Conservation (phyloP, 2,888 invertebrate genomes). For the Coenonympha glycerion region DNA sequence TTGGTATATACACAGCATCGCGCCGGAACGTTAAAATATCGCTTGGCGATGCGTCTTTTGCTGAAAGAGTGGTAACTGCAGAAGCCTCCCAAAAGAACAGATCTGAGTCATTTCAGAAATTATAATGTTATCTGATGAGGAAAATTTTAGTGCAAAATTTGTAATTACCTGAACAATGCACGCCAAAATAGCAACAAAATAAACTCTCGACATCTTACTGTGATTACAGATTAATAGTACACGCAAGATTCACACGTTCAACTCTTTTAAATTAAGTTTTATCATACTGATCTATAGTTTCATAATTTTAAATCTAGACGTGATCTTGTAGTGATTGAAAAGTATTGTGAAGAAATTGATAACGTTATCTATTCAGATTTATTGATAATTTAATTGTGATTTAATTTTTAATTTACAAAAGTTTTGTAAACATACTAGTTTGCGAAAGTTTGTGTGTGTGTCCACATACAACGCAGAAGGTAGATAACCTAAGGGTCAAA, state of each 20-base stretch:
- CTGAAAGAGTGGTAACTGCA: too few relatives aligned
- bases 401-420: not conserved
- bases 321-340: not conserved
- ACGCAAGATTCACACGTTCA: not conserved
- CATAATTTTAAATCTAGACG: slow-evolving; percentile 7
- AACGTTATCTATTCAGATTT: not conserved
- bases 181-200: slow-evolving; percentile 23
- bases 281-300: slow-evolving; percentile 1
- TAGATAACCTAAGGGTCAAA: too few relatives aligned
- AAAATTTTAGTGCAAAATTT: too few relatives aligned
- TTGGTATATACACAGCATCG: too few relatives aligned
- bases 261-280: slow-evolving; percentile 9
- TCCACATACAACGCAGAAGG: too few relatives aligned
- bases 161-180: slow-evolving; percentile 12
- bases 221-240: slow-evolving; percentile 7
- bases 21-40: too few relatives aligned
- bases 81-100: too few relatives aligned
- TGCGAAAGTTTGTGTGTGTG: not conserved
- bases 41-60: too few relatives aligned
- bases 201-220: slow-evolving; percentile 27
- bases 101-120: too few relatives aligned
- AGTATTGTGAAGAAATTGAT: not conserved
- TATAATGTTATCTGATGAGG: too few relatives aligned
- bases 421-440: too few relatives aligned
- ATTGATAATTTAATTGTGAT: not conserved